Evolutionary conservation across 2,888 invertebrate species (phyloP).

Genomic region (Microctonus brassicae): DNA sequence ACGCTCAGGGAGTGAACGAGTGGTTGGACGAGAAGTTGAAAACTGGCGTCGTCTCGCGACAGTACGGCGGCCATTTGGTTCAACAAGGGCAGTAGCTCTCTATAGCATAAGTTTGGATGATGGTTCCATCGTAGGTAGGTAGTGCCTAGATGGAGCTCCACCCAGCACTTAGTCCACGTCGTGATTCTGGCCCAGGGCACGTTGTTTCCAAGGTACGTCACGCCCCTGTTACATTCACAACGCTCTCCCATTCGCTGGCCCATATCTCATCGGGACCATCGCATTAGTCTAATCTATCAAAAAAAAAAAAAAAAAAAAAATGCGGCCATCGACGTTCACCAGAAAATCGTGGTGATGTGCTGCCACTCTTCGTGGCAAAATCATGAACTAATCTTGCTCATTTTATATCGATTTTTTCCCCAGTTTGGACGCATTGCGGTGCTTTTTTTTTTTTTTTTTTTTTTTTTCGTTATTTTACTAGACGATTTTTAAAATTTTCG

Average conservation of each 20-base stretch:
- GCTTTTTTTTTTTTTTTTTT: too few relatives aligned
- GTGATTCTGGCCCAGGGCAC: constrained; percentile 71
- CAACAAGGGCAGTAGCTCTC: constrained; percentile 48
- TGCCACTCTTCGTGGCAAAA: constrained; percentile 61
- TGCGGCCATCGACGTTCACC: constrained; percentile 65
- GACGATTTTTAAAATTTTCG: constrained; percentile 28
- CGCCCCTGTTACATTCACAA: constrained; percentile 70
- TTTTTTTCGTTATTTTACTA: constrained; percentile 19
- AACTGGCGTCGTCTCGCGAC: constrained; percentile 26
- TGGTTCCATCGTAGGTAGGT: constrained; percentile 67
- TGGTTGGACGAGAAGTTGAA: constrained; percentile 25
- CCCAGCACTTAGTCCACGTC: constrained; percentile 74
- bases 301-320: constrained; percentile 64
- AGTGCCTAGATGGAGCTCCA: constrained; percentile 69
- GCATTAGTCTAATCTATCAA: constrained; percentile 70
- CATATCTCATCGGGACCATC: constrained; percentile 69
- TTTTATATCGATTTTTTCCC: constrained; percentile 61
- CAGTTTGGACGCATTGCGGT: constrained; percentile 44
- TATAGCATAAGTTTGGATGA: constrained; percentile 55
- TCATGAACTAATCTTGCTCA: constrained; percentile 54
- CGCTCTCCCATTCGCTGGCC: constrained; percentile 71
- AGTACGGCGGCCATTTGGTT: constrained; percentile 62
- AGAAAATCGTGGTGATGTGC: constrained; percentile 64
- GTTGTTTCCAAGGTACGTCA: constrained; percentile 75
- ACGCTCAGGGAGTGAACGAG: constrained; percentile 4